phyloP scores from a whole-genome alignment of 2,888 invertebrate species.

The Ennomos erosarius region DNA sequence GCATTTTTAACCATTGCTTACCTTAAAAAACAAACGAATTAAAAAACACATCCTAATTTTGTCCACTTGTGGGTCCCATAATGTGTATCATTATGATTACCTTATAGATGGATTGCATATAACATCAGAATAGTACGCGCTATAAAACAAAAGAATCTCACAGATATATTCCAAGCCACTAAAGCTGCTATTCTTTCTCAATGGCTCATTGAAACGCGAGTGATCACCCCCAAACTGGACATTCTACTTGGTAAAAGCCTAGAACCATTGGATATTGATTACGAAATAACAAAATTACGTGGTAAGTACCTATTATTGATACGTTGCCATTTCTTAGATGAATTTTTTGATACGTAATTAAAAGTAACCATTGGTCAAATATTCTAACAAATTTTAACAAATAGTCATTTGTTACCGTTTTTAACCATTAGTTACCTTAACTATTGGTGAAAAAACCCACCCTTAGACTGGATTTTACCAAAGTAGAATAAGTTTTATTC shows the following conservation, averaged over 20 bases:
- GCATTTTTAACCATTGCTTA: too few species aligned
- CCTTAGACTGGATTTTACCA: too few species aligned
- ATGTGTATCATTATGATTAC: conserved; percentile 29
- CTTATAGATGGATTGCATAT: conserved; percentile 61
- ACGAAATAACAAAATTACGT: conserved; percentile 44
- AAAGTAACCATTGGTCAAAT: too few species aligned
- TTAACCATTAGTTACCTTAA: too few species aligned
- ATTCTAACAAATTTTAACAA: too few species aligned
- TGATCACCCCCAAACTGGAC: conserved; percentile 28
- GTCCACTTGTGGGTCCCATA: neutral
- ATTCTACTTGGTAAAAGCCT: conserved; percentile 36
- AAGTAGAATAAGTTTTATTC: too few species aligned
- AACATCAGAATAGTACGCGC: conserved; percentile 51
- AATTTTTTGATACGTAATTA: too few species aligned
- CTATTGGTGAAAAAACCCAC: too few species aligned
- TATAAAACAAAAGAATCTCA: conserved; percentile 46
- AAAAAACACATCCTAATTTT: too few species aligned
- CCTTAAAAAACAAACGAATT: too few species aligned
- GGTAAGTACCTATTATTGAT: conserved; percentile 10
- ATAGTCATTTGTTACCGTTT: too few species aligned
- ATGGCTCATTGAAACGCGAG: conserved; percentile 57
- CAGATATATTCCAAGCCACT: conserved; percentile 54
- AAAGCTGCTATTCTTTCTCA: conserved; percentile 50
- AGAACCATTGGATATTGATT: conserved; percentile 49
- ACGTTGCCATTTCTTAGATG: too few species aligned